phyloP scores from a whole-genome alignment of 2,888 invertebrate genomes.

The Ophion ventricosus region DNA sequence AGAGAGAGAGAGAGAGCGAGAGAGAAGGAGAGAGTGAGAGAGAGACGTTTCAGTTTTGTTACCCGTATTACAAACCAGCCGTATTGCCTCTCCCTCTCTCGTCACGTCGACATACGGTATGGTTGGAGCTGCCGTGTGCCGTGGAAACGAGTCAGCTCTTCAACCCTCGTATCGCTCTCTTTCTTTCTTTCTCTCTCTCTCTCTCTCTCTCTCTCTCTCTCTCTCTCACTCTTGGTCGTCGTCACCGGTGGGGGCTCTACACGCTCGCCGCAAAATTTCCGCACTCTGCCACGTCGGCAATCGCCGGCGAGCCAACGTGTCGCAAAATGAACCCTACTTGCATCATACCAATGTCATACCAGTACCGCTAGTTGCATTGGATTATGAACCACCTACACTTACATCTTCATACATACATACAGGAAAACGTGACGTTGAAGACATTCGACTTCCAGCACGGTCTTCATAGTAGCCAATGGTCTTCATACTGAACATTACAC shows the following conservation, averaged over 20 bases:
- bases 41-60: constrained; percentile 35
- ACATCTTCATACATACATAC: too few relatives aligned
- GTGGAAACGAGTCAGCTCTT: constrained; percentile 36
- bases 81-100: neutral
- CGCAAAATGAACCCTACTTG: constrained; percentile 26
- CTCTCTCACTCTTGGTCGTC: neutral
- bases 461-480: neutral
- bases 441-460: neutral
- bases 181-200: neutral
- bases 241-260: neutral
- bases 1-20: neutral
- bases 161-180: neutral
- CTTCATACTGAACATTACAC: neutral
- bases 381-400: constrained; percentile 3
- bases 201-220: neutral
- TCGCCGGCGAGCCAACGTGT: constrained; percentile 30
- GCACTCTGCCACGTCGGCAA: constrained; percentile 9
- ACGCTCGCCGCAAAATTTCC: constrained; percentile 42
- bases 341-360: constrained; percentile 35
- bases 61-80: constrained; percentile 21
- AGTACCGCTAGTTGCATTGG: constrained; percentile 12
- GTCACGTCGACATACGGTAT: constrained; percentile 20
- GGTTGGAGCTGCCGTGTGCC: constrained; percentile 45
- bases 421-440: neutral
- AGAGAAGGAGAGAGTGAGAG: neutral